A percentile compares a stretch with the other conserved stretches of the same genome.
Evolutionary conservation across 1,140 invertebrate genomes (phyloP).

Genomic region (Drosophila melanica): DNA sequence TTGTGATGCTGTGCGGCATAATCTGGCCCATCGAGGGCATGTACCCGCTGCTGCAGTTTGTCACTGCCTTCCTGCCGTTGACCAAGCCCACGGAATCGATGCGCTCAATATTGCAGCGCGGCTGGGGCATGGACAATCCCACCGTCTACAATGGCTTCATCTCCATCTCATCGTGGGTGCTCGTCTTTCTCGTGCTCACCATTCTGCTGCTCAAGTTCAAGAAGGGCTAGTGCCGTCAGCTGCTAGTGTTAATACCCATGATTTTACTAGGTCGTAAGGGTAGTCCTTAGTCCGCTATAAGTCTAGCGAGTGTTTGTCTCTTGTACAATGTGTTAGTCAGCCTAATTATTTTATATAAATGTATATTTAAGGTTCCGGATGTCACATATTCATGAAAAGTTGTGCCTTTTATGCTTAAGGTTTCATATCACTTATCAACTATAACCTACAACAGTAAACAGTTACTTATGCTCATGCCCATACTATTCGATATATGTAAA

Average conservation of each 20-base stretch:
- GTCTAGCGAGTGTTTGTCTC: constrained; percentile 44
- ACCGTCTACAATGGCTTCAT: constrained; percentile 94
- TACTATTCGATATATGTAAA: constrained; percentile 21
- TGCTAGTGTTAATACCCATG: constrained; percentile 42
- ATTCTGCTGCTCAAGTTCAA: constrained; percentile 93
- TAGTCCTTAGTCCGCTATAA: constrained; percentile 52
- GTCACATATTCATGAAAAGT: constrained; percentile 57
- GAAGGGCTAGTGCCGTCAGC: constrained; percentile 87
- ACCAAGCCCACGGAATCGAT: constrained; percentile 97
- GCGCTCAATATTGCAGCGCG: constrained; percentile 93
- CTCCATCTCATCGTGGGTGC: constrained; percentile 93
- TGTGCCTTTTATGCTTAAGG: constrained; percentile 72
- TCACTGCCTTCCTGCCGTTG: constrained; percentile 93
- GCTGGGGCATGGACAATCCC: constrained; percentile 91
- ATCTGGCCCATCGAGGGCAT: constrained; percentile 95
- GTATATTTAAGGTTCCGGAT: constrained; percentile 68
- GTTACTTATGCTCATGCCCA: constrained; percentile 2
- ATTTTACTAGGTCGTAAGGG: constrained; percentile 79
- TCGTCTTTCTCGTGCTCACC: constrained; percentile 91
- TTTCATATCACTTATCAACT: constrained; percentile 10
- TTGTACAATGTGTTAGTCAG: constrained; percentile 45
- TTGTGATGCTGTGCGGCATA: constrained; percentile 94
- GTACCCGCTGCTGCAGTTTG: constrained; percentile 90
- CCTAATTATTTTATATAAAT: constrained; percentile 2
- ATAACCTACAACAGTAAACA: constrained; percentile 4